Conservation (phyloP, 2,797 vertebrate species). For the Cynodonichthys magdalenae region DNA sequence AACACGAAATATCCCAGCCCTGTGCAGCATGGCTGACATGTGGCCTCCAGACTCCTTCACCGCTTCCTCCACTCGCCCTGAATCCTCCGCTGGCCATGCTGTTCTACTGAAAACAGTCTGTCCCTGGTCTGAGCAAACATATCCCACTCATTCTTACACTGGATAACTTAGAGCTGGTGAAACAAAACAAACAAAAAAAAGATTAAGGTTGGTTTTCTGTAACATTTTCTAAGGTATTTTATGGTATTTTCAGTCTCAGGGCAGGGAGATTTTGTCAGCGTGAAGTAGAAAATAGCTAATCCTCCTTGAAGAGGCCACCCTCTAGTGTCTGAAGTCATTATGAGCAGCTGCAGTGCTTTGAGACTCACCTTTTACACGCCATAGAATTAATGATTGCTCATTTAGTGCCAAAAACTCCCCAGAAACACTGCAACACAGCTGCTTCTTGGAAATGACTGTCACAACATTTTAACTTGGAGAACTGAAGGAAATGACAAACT, state of each 20-base stretch:
- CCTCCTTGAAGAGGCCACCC: slow-evolving; percentile 73
- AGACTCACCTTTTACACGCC: slow-evolving; percentile 7
- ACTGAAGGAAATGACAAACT: slow-evolving; percentile 23
- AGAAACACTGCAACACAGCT: slow-evolving; percentile 17
- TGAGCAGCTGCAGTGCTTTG: slow-evolving; percentile 23
- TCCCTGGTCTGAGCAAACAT: slow-evolving; percentile 78
- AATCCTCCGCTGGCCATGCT: slow-evolving; percentile 67
- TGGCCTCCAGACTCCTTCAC: slow-evolving; percentile 83
- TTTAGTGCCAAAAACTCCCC: slow-evolving; percentile 20
- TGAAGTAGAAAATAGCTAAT: slow-evolving; percentile 47
- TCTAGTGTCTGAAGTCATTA: slow-evolving; percentile 71
- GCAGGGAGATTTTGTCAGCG: slow-evolving; percentile 49
- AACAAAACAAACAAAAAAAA: slow-evolving; percentile 50
- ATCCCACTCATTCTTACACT: slow-evolving; percentile 44
- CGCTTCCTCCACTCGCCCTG: slow-evolving; percentile 15
- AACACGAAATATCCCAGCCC: slow-evolving; percentile 70
- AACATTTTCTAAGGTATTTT: slow-evolving; percentile 60
- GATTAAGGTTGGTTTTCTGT: slow-evolving; percentile 63
- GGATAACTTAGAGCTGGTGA: slow-evolving; percentile 53
- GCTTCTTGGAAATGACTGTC: slow-evolving; percentile 26
- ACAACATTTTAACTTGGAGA: slow-evolving; percentile 21
- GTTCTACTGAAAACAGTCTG: slow-evolving; percentile 72
- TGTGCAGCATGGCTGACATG: slow-evolving; percentile 76
- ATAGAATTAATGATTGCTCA: slow-evolving; percentile 33
- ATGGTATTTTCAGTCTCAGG: slow-evolving; percentile 51